Base-by-base conservation (phyloP, 2,888 invertebrate species). In the Ormyrus labotus region DNA sequence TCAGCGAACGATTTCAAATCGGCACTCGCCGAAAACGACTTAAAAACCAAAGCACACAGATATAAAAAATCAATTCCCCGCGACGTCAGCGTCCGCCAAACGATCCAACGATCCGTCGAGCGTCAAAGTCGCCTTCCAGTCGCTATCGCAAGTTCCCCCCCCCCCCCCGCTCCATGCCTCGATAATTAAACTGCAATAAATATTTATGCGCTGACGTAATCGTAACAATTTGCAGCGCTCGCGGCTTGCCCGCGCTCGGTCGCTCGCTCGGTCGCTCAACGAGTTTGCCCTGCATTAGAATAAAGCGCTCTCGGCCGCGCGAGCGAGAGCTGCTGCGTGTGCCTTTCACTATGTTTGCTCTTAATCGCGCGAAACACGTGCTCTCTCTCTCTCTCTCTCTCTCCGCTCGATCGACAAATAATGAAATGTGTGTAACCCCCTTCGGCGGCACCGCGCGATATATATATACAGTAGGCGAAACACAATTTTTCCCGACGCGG, bases 271-370 rank as follows among this genome's bases (percentile, higher is more conserved):
- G 0, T 13, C 19, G 19, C 19, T 19, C 19, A 19, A 60, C 47
- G 45, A 47, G 70, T 77, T 60, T 68, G 79, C 69, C 69, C 69
- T 55, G 71, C 55, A 80, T 75, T 80, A 80, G 74, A 80, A 80
- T 75, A 80, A 75, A 71, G 67, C 69, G 48, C 71, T 55, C 57
- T 55, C 57, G 19, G 19, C 19, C 19, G 19, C 1, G 19, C 19
- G 57, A 68, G 60, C 34, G 13, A 19, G 47, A 53, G 19, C 19
- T 19, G 19, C 19, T 19, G 19, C 19, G 19, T 45, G 78, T 13
- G 78, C 81, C 81, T 81, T 81, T 81, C 81, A 81, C 81, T 81
- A 76, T 19, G 19, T 78, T 81, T 78, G 75, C 81, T 81, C 81
- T 81, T 76, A 72, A 81, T 81, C 75, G 13, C 75, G 67, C 78